phyloP scores from a whole-genome alignment of 1,140 invertebrate genomes.

The Drosophila ironensis region DNA sequence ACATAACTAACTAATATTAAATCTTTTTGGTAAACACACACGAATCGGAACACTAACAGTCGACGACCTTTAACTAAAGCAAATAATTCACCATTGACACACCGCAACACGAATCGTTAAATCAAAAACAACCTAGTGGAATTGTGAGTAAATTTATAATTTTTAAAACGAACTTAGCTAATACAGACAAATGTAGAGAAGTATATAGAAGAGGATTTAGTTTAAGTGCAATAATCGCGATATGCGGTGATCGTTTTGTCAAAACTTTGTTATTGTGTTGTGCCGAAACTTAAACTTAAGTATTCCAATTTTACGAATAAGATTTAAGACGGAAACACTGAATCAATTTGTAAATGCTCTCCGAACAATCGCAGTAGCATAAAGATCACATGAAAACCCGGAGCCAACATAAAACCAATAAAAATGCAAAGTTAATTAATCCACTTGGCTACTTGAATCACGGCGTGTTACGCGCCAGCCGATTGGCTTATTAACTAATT shows the following conservation, averaged over 20 bases:
- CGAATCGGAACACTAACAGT: constrained; percentile 44
- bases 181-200: constrained; percentile 23
- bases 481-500: constrained; percentile 66
- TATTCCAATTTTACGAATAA: constrained; percentile 40
- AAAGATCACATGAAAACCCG: constrained; percentile 5
- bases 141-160: constrained; percentile 57
- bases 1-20: constrained; percentile 35
- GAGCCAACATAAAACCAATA: constrained; percentile 49
- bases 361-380: constrained; percentile 20
- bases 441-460: constrained; percentile 26
- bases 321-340: constrained; percentile 40
- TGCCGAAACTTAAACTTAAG: constrained; percentile 57
- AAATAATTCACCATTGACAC: not conserved
- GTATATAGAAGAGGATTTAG: constrained; percentile 40
- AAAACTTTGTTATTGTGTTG: constrained; percentile 62
- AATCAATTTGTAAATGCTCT: constrained; percentile 72
- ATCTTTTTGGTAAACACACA: constrained; percentile 36
- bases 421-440: constrained; percentile 77
- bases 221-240: constrained; percentile 68
- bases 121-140: constrained; percentile 37
- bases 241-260: no score
- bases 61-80: constrained; percentile 2
- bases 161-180: constrained; percentile 47
- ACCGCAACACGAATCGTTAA: constrained; percentile 34
- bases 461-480: constrained; percentile 40